Conservation (phyloP, 2,113 vertebrate genomes). For the Pteronura brasiliensis region DNA sequence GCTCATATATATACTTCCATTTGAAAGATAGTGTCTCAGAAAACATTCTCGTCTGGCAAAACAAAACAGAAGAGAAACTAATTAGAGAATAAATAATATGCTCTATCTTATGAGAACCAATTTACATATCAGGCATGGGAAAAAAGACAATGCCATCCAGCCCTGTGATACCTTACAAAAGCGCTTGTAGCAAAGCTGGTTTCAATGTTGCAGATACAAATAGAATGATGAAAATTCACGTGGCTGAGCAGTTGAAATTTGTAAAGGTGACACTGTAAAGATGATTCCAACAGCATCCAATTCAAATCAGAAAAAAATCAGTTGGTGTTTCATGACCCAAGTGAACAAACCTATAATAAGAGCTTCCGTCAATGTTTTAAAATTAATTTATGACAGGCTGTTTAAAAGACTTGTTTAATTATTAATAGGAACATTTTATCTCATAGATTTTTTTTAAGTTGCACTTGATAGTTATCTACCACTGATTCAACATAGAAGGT, state of each 20-base stretch:
- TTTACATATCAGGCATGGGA: conserved; percentile 40
- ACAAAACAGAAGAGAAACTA: neutral
- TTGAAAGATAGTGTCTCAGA: neutral
- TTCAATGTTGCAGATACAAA: neutral
- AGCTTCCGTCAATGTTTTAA: conserved; percentile 30
- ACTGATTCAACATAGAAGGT: conserved; percentile 60
- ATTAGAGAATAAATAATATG: neutral
- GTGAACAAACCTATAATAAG: conserved; percentile 32
- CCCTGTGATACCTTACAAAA: neutral
- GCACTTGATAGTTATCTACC: conserved; percentile 43
- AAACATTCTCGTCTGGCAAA: neutral
- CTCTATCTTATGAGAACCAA: neutral
- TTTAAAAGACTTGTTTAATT: conserved; percentile 60
- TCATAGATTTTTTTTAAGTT: conserved; percentile 63
- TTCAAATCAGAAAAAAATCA: conserved; percentile 17
- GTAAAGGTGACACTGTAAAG: neutral
- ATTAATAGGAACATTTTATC: conserved; percentile 54
- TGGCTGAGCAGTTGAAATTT: neutral
- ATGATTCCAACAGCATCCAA: neutral
- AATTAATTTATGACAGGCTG: conserved; percentile 44
- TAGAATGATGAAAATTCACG: conserved; percentile 1
- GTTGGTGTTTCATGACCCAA: conserved; percentile 51
- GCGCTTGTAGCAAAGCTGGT: neutral
- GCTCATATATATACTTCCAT: neutral
- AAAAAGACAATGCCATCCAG: neutral